Evolutionary conservation across 2,797 vertebrate genomes (phyloP).

Genomic region (Galago senegalensis): DNA sequence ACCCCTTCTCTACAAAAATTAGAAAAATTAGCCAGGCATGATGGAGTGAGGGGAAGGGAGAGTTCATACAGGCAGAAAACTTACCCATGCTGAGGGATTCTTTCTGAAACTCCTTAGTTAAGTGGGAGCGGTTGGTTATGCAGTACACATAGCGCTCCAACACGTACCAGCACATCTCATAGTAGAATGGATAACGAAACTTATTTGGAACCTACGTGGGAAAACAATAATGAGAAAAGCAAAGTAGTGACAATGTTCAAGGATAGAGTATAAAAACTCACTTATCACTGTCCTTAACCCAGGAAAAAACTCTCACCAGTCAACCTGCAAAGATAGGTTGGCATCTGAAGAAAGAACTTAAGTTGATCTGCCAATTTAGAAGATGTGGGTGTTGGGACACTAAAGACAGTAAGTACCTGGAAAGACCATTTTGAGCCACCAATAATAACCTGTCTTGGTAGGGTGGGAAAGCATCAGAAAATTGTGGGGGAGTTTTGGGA

Average conservation of each 20-base stretch:
- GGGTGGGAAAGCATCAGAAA: conserved; percentile 38
- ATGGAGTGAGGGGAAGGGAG: background rate
- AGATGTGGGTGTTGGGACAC: conserved; percentile 12
- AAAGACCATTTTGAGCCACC: conserved; percentile 52
- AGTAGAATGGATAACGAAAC: conserved; percentile 99
- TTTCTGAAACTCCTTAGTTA: conserved; percentile 98
- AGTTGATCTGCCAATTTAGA: background rate
- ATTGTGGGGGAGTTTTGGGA: background rate
- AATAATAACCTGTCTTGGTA: background rate
- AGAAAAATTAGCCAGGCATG: too few species aligned
- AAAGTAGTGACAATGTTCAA: conserved; percentile 43
- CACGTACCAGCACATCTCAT: conserved; percentile 99
- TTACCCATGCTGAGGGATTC: conserved; percentile 97
- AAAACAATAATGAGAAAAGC: conserved; percentile 48
- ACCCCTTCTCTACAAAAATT: too few species aligned
- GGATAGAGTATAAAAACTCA: background rate
- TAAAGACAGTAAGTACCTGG: conserved; percentile 17
- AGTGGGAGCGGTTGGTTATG: conserved; percentile 95
- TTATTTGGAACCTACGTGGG: conserved; percentile 95
- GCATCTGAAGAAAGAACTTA: conserved; percentile 29
- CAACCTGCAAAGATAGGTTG: conserved; percentile 31
- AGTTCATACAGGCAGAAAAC: conserved; percentile 58
- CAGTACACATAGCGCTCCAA: conserved; percentile 98
- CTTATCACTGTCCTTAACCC: conserved; percentile 38
- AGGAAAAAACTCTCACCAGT: conserved; percentile 47